A percentile compares a stretch with the other conserved stretches of the same genome.
Conservation (phyloP, 2,797 vertebrate genomes). For the Lagodon rhomboides region DNA sequence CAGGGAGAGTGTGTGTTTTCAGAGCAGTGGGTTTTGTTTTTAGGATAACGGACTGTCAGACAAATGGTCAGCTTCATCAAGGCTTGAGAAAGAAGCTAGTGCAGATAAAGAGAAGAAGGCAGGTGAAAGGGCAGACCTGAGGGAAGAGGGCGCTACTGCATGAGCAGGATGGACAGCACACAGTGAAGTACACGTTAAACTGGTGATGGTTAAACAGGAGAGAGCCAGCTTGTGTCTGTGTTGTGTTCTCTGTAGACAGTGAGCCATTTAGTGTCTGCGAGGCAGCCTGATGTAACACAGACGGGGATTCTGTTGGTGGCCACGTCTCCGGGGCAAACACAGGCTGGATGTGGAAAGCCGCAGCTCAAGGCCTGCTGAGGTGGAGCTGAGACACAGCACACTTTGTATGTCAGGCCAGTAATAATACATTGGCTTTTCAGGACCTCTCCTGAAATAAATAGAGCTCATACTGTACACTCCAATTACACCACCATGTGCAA, state of each 20-base stretch:
- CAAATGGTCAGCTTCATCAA: not conserved
- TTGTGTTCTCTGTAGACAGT: slow-evolving; percentile 16
- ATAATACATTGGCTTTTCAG: slow-evolving; percentile 56
- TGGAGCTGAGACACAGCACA: slow-evolving; percentile 44
- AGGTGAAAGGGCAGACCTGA: not conserved
- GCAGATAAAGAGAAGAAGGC: not conserved
- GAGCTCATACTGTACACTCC: slow-evolving; percentile 32
- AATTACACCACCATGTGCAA: slow-evolving; percentile 23
- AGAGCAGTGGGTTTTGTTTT: too few relatives aligned
- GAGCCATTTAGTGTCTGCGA: slow-evolving; percentile 4
- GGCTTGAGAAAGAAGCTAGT: not conserved
- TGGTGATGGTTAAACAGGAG: not conserved
- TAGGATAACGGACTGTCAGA: too few relatives aligned
- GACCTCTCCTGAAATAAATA: slow-evolving; percentile 52
- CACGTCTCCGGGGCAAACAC: slow-evolving; percentile 45
- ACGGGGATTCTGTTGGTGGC: slow-evolving; percentile 48
- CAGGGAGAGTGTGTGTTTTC: too few relatives aligned
- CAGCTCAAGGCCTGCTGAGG: slow-evolving; percentile 32
- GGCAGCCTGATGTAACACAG: slow-evolving; percentile 21
- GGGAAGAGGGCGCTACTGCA: too few relatives aligned
- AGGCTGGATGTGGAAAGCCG: slow-evolving; percentile 32
- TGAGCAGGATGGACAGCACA: not conserved
- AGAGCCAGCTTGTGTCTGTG: not conserved
- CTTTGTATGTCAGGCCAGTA: slow-evolving; percentile 61
- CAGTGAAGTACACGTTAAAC: not conserved